Base-by-base conservation (phyloP, 2,888 invertebrate genomes). In the Nebria brevicollis region DNA sequence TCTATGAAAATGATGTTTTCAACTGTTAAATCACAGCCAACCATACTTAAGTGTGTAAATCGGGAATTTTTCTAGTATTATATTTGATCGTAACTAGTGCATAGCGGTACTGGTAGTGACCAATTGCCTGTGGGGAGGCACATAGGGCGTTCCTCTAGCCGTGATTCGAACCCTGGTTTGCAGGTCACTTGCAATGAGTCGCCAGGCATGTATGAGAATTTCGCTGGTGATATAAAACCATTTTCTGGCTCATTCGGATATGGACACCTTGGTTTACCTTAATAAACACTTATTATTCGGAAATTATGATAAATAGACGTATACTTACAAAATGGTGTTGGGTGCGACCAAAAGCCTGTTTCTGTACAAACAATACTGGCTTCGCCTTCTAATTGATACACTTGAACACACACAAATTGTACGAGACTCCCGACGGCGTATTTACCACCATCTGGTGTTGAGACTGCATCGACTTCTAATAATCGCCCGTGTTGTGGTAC, bases 301-400 rank as follows among this genome's bases (percentile, higher is more conserved):
- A 20, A 20, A 20, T 20, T 1, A 20, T 1, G 20, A 20, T 20
- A 20, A 20, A 20, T 20, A 20, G 20, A 20, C 20, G 20, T 20
- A n/a, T n/a, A 89, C 92, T 91, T 88, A 92, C 97, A 97, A 87
- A 94, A 94, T 74, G 97, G 97, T 11, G 95, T 93, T 26, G 95
- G 94, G 88, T 96, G 95, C 1, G 96, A 96, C 97, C 96, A 97
- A 87, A 94, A 94, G 73, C 96, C 96, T 83, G 94, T 94, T 88
- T 96, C 96, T 6, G 95, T 96, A 90, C 97, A 97, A 72, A 96
- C 95, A 84, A 95, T 94, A 83, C 95, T 95, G 0, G 94, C 93
- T 87, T 96, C 95, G 4, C 97, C 97, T 42, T 93, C 89, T n/a
- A 93, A 89, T 83, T 91, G 90, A 87, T 94, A 93, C 26, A 93